Percentiles rank a stretch among this genome's conserved stretches.
Evolutionary conservation across 2,888 invertebrate genomes (phyloP).

Genomic region (Macrophya alboannulata): DNA sequence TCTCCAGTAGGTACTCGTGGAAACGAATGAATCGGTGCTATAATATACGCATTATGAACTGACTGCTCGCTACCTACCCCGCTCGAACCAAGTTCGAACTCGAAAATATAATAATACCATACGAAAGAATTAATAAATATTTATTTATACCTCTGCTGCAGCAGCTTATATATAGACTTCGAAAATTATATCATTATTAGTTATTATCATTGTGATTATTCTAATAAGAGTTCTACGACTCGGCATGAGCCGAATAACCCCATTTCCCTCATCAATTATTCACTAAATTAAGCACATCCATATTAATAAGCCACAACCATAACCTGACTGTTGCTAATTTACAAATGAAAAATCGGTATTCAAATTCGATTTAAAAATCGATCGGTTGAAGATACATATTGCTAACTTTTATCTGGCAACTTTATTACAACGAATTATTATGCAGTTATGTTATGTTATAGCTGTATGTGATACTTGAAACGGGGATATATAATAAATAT

Average conservation of each 20-base stretch:
- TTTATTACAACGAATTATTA: neutral
- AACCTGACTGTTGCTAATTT: neutral
- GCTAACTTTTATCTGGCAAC: neutral
- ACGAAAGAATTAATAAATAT: neutral
- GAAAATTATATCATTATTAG: neutral
- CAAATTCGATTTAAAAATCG: too few species aligned
- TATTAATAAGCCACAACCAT: constrained; percentile 20
- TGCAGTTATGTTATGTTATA: neutral
- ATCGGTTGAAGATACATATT: neutral
- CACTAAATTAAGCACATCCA: constrained; percentile 30
- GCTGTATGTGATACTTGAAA: neutral
- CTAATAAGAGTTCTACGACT: too few species aligned
- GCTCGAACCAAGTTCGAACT: neutral
- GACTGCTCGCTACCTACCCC: neutral
- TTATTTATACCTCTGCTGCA: neutral
- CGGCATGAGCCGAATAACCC: too few species aligned
- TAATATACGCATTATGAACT: neutral
- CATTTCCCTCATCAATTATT: constrained; percentile 7
- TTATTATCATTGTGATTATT: too few species aligned
- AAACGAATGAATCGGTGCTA: neutral
- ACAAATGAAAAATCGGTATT: neutral
- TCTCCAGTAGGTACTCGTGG: neutral
- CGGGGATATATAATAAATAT: neutral
- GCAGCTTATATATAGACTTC: neutral
- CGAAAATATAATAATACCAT: neutral